Percentiles rank a stretch among this genome's conserved stretches.
These are phyloP conservation scores for Strigamia crassipes DNA, from an alignment of 2,888 invertebrate species.

Conservation along the genomic window DNA sequence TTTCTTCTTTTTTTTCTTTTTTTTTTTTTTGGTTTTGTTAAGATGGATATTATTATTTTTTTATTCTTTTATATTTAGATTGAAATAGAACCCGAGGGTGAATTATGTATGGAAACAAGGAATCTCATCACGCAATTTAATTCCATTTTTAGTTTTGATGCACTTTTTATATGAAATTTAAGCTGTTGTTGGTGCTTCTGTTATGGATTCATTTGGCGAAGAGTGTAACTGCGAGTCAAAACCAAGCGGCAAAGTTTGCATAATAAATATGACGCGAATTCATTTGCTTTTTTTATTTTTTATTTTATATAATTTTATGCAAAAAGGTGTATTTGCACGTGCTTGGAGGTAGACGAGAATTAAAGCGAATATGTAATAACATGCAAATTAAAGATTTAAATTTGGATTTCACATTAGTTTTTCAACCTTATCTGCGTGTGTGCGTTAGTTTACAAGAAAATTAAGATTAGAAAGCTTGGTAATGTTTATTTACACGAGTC, in stretches of 20 bases:
- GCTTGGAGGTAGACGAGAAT: background rate
- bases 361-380: background rate
- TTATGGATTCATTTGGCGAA: conserved; percentile 19
- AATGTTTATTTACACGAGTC: background rate
- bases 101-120: conserved; percentile 21
- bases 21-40: background rate
- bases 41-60: background rate
- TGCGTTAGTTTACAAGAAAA: background rate
- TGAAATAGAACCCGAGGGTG: background rate
- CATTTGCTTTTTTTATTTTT: background rate
- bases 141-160: conserved; percentile 16
- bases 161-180: conserved; percentile 21
- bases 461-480: conserved; percentile 6
- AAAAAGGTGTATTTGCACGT: background rate
- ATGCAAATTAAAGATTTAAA: background rate
- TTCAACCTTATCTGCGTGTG: background rate
- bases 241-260: background rate
- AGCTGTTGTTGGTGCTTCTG: background rate
- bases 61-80: conserved; percentile 6
- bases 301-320: background rate
- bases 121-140: background rate
- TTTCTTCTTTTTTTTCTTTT: background rate
- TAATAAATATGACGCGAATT: background rate
- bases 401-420: background rate
- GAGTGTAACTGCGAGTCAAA: conserved; percentile 11